Evolutionary conservation across 2,113 vertebrate genomes (phyloP).

Genomic region (Ceratotherium simum): DNA sequence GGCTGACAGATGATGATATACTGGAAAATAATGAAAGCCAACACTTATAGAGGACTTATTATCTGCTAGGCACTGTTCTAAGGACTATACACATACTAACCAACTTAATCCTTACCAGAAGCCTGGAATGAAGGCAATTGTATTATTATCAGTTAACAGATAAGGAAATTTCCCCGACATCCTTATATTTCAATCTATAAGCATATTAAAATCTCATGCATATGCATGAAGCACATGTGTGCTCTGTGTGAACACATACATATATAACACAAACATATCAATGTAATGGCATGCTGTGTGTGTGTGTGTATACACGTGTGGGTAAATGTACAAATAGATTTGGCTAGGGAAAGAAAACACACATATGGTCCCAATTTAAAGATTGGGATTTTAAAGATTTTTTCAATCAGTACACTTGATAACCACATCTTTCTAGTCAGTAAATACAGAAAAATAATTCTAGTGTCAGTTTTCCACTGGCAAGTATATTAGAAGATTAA

Average conservation of each 20-base stretch:
- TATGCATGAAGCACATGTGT: neutral
- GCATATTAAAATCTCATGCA: constrained; percentile 12
- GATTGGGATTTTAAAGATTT: constrained; percentile 45
- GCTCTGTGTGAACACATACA: neutral
- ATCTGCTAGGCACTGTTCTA: neutral
- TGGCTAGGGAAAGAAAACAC: constrained; percentile 37
- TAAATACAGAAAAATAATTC: constrained; percentile 76
- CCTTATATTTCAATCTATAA: neutral
- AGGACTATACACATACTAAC: neutral
- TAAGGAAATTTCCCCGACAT: neutral
- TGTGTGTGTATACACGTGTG: neutral
- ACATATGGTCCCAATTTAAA: constrained; percentile 70
- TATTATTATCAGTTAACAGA: neutral
- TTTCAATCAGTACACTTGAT: constrained; percentile 66
- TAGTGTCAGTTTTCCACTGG: constrained; percentile 62
- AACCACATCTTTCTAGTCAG: constrained; percentile 57
- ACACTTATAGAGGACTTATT: neutral
- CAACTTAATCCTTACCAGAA: neutral
- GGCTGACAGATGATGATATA: neutral
- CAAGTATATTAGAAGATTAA: constrained; percentile 76
- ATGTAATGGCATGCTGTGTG: neutral
- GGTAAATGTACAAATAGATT: neutral
- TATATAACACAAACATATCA: constrained; percentile 1
- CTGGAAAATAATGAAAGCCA: constrained; percentile 6
- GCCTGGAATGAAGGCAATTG: neutral